Conservation (phyloP, 2,797 vertebrate genomes). For the Amazonetta brasiliensis region DNA sequence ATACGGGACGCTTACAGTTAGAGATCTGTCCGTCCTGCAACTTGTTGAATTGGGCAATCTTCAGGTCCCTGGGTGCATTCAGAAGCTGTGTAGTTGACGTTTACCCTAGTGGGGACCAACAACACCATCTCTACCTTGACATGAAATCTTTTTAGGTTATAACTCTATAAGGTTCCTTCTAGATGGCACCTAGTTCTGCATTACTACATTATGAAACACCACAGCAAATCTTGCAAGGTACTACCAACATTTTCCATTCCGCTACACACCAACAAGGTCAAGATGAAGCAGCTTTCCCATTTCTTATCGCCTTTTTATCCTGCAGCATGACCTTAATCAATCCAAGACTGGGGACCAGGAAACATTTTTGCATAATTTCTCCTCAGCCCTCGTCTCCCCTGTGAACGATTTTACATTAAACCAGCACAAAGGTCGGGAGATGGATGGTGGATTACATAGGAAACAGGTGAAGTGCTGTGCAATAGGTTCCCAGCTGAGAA, state of each 20-base stretch:
- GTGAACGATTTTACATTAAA: background rate
- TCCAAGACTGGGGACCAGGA: slow-evolving; percentile 22
- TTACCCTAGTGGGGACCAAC: background rate
- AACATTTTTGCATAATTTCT: slow-evolving; percentile 2
- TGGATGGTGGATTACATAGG: slow-evolving; percentile 22
- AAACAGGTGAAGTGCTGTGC: slow-evolving; percentile 45
- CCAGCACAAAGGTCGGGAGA: slow-evolving; percentile 46
- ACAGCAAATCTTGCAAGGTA: background rate
- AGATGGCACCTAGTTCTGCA: background rate
- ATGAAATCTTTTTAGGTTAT: background rate
- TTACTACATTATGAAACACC: background rate
- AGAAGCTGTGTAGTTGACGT: background rate
- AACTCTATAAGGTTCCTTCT: background rate
- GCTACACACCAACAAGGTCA: background rate
- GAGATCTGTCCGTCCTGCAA: background rate
- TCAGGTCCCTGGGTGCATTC: background rate
- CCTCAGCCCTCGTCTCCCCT: background rate
- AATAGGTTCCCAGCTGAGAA: slow-evolving; percentile 25
- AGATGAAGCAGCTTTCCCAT: background rate
- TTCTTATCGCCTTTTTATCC: slow-evolving; percentile 2
- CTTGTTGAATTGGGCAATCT: background rate
- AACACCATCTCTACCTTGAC: background rate
- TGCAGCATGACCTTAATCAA: slow-evolving; percentile 12
- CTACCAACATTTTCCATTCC: slow-evolving; percentile 3
- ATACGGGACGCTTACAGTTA: background rate